Conservation (phyloP, 2,797 vertebrate genomes). For the Sciurus vulgaris region DNA sequence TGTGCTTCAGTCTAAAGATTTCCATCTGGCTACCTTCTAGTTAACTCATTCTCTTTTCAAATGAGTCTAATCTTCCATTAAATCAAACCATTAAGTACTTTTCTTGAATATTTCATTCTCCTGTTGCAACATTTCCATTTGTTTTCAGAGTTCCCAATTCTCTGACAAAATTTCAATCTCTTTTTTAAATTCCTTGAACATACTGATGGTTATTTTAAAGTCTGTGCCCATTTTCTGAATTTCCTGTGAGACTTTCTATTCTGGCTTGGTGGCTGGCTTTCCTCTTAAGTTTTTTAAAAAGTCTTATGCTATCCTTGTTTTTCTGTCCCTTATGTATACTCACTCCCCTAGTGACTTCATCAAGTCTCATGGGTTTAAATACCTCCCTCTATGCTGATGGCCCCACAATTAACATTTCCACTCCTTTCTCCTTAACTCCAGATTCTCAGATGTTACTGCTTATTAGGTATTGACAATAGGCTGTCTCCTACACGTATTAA, state of each 20-base stretch:
- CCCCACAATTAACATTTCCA: background rate
- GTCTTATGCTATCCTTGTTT: background rate
- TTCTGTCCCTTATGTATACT: background rate
- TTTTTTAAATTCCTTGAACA: slow-evolving; percentile 39
- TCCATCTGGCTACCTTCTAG: background rate
- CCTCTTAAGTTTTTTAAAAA: background rate
- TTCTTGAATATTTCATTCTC: slow-evolving; percentile 44
- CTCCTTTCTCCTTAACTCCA: background rate
- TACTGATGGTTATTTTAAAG: slow-evolving; percentile 21
- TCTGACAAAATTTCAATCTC: slow-evolving; percentile 50
- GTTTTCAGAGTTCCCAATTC: slow-evolving; percentile 8
- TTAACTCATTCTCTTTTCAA: slow-evolving; percentile 7
- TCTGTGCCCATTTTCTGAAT: background rate
- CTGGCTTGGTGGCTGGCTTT: background rate
- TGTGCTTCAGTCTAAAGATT: background rate
- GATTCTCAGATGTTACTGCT: background rate
- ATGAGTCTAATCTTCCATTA: background rate
- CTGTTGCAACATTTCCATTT: background rate
- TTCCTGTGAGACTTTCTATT: background rate
- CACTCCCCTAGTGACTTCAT: background rate
- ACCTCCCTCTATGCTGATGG: background rate
- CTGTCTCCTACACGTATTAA: background rate
- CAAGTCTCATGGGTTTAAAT: background rate
- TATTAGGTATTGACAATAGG: background rate
- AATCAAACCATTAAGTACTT: background rate